Evolutionary conservation across 1,140 invertebrate genomes (phyloP).

Genomic region (Trichonephila inaurata): DNA sequence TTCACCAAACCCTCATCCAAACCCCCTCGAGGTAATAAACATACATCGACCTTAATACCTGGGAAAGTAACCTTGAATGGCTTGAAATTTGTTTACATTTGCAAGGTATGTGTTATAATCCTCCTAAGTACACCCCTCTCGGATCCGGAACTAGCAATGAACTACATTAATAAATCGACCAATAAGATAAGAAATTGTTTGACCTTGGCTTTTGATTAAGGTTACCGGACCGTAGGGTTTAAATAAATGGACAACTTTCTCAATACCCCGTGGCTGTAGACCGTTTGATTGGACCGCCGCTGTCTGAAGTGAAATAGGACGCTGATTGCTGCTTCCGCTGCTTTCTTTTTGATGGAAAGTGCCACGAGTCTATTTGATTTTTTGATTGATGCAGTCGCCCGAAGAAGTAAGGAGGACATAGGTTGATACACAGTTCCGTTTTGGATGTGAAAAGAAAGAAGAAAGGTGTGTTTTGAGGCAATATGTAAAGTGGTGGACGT

Average conservation of each 20-base stretch:
- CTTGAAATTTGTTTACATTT: background rate
- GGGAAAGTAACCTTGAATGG: background rate
- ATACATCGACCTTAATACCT: constrained; percentile 2
- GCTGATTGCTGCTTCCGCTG: background rate
- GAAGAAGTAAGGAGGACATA: background rate
- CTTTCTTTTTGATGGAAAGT: background rate
- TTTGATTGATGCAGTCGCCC: background rate
- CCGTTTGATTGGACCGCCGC: background rate
- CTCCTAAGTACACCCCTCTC: background rate
- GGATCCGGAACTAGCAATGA: background rate
- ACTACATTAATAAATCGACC: background rate
- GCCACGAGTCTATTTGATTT: background rate
- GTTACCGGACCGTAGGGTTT: background rate
- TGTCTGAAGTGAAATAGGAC: background rate
- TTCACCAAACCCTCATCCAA: background rate
- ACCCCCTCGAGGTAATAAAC: background rate
- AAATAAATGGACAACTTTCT: background rate
- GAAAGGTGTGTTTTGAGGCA: too few relatives aligned
- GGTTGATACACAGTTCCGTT: background rate
- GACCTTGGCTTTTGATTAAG: background rate
- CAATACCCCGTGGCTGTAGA: background rate
- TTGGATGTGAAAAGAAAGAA: background rate
- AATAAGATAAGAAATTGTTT: background rate
- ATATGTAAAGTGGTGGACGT: too few relatives aligned
- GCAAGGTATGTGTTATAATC: background rate